Conservation (phyloP, 1,140 invertebrate species). For the Pemphigus obesinymphae region DNA sequence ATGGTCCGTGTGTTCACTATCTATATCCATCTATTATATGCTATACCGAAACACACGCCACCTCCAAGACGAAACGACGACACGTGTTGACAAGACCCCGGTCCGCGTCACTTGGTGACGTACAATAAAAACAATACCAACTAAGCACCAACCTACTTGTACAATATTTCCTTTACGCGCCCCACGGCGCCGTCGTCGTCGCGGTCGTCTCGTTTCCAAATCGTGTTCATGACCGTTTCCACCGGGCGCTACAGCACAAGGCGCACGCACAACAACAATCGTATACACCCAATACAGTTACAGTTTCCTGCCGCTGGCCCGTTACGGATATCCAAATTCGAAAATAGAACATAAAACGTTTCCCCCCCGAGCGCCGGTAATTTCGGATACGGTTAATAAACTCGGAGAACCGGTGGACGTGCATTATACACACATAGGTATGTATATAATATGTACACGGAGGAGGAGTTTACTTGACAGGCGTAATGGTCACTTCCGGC, state of each 20-base stretch:
- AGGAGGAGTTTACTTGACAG: background rate
- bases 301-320: constrained; percentile 12
- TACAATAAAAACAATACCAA: background rate
- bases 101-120: background rate
- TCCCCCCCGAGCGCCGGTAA: background rate
- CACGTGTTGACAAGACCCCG: background rate
- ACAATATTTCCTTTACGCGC: constrained; percentile 7
- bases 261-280: background rate
- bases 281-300: background rate
- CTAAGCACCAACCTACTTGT: background rate
- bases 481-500: background rate
- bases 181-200: background rate
- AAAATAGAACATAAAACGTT: background rate
- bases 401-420: background rate
- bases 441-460: background rate
- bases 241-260: background rate
- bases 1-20: no score
- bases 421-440: background rate
- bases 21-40: no score
- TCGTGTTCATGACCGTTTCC: constrained; percentile 27
- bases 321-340: constrained; percentile 22
- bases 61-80: background rate
- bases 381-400: constrained; percentile 33
- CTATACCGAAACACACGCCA: no score
- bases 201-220: background rate